Base-by-base conservation (phyloP, 2,888 invertebrate genomes). In the Encarsia formosa region DNA sequence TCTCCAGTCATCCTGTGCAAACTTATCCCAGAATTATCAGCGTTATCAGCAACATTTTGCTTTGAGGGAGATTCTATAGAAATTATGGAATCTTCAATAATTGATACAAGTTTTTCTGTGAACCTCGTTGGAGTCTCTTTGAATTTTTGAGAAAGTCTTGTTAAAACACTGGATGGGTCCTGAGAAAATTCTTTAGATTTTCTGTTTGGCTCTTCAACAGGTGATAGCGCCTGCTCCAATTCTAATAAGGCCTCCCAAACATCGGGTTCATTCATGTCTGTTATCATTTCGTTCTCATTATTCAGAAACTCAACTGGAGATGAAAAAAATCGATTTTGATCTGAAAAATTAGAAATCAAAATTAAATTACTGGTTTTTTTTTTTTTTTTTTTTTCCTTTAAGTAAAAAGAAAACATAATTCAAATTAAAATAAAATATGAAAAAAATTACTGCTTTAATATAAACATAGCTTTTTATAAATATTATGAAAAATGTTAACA, bases 1-100 rank as follows among this genome's bases (percentile, higher is more conserved):
- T 71, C 67, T 22, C 58, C 60, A n/a, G 65, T 66, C 44, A 71
- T 61, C 56, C 64, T 64, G 37, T 63, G 59, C 11, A 70, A 56
- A 59, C 65, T 65, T 1, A 64, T 53, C n/a, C 59, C 65, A 6
- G 62, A 57, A 6, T 8, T 44, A 9, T 64, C 59, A 15, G 34
- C 6, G 5, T 38, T 20, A 15, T 9, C 38, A 26, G 20, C 4
- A 38, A 2, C 20, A 44, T 19, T 2, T 11, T 32, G 18, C 18
- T 42, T 48, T 4, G 38, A 24, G 5, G 61, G 59, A 1, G 57
- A 39, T 39, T 53, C 55, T 18, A 57, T 54, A 4, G 54, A 59
- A 3, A 63, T 44, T 8, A 63, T 50, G 3, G 70, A 64, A 49
- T 71, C 69, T 57, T 72, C 72, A 2, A 71, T 61, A 15, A 72